Conservation (phyloP, 1,140 invertebrate genomes). For the Drosophila takahashii region DNA sequence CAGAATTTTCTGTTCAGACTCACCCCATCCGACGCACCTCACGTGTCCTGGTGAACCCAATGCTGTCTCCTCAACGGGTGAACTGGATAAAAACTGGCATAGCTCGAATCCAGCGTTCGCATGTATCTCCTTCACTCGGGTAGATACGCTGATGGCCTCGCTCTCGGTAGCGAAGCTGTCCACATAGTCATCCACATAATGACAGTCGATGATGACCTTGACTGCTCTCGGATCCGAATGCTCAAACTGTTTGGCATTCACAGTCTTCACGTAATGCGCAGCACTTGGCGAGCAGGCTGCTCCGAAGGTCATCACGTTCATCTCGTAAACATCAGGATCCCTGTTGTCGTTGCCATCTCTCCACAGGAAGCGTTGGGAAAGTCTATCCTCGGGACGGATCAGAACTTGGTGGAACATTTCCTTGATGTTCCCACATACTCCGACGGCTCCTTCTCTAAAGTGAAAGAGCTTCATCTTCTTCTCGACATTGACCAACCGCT, state of each 20-base stretch:
- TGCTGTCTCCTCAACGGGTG: neutral
- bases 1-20: neutral
- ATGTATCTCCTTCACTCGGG: constrained; percentile 9
- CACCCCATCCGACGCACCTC: neutral
- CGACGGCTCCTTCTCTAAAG: neutral
- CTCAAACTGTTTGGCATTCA: neutral
- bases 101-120: constrained; percentile 2
- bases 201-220: neutral
- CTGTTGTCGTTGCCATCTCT: neutral
- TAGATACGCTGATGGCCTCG: neutral
- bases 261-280: neutral
- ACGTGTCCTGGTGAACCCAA: neutral
- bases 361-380: neutral
- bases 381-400: too few relatives aligned
- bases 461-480: constrained; percentile 2
- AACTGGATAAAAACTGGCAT: constrained; percentile 12
- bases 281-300: neutral
- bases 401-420: too few relatives aligned
- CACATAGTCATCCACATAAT: too few relatives aligned
- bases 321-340: neutral
- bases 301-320: neutral
- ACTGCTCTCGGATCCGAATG: neutral
- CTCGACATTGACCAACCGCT: constrained; percentile 9
- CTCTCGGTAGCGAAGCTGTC: too few relatives aligned
- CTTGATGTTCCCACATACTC: too few relatives aligned